Evolutionary conservation across 2,113 vertebrate species (phyloP).

Genomic region (Struthio camelus): DNA sequence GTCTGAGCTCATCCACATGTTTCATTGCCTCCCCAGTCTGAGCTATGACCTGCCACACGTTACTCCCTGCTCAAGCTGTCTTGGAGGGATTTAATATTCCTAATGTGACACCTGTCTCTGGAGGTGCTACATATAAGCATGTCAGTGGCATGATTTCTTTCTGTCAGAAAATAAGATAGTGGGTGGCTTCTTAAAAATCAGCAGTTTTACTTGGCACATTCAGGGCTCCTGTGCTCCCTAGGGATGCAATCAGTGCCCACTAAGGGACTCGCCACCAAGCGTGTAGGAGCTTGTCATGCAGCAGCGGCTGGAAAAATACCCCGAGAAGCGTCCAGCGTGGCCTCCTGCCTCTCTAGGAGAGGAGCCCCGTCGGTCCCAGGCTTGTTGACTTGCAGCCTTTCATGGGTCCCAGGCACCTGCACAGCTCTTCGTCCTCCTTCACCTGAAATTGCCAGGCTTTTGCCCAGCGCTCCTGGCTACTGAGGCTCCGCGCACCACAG

Average conservation of each 20-base stretch:
- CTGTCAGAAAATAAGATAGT: background rate
- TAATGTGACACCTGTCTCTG: fast-evolving
- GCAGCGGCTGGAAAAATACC: background rate
- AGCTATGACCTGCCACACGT: background rate
- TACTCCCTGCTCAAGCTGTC: background rate
- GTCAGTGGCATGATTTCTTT: background rate
- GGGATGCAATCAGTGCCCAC: background rate
- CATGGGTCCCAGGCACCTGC: background rate
- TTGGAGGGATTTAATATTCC: background rate
- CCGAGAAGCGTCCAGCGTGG: fast-evolving
- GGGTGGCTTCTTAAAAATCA: background rate
- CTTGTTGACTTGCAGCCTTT: background rate
- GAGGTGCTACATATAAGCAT: background rate
- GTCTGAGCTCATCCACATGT: background rate
- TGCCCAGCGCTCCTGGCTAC: background rate
- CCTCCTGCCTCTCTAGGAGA: fast-evolving
- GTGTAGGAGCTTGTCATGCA: background rate
- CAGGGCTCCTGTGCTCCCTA: background rate
- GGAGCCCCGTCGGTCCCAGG: background rate
- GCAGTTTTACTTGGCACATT: background rate
- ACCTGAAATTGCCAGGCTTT: background rate
- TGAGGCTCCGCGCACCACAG: fast-evolving
- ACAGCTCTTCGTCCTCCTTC: background rate
- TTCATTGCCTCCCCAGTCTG: background rate
- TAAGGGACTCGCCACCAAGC: background rate